Evolutionary conservation across 2,797 vertebrate species (phyloP), one percentile per base, ranked within the genome.

Genomic region (Austrolebias charrua): DNA sequence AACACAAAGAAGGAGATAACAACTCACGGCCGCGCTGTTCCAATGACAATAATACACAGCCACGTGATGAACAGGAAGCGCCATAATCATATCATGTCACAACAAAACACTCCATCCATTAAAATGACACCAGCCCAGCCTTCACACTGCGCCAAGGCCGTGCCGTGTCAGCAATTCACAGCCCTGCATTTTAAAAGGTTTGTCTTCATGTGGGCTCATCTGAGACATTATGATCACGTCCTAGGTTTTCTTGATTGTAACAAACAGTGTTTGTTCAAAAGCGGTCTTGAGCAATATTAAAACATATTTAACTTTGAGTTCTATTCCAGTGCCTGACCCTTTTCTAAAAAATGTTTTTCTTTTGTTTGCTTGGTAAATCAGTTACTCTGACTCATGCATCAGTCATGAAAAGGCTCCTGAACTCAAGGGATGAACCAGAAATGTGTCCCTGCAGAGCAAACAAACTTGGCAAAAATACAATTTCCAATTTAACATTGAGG

Each of bases 141-240:
- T 40, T 1, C 51, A 53, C 31, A 4, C 59, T 76, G 79, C 75
- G 35, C 60, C 81, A 76, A 80, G 65, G 84, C 78, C 63, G 1
- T 0, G 71, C 67, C 31, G 14, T 19, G 87, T 86, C 84, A 87
- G 84, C 82, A 10, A 64, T 47, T 65, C 65, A 3, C 48, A 48
- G 73, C 47, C 1, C 73, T 51, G 47, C n/a, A 45, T 73, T 84
- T 79, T 66, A 80, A 89, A 88, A 83, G 75, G 73, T 74, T 71
- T 65, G 35, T 58, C 74, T 85, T 85, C 84, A 83, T 79, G 74
- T 60, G 67, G 24, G 67, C 13, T 60, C 18, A 15, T 33, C 55
- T 60, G 55, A 43, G 35, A 24, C 38, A 55, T 54, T 52, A 79
- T 63, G 15, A n/a, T 71, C 57, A 66, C 65, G 1, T 19, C 47